Conservation (phyloP, 2,888 invertebrate species). For the Oxyteleia sp. region DNA sequence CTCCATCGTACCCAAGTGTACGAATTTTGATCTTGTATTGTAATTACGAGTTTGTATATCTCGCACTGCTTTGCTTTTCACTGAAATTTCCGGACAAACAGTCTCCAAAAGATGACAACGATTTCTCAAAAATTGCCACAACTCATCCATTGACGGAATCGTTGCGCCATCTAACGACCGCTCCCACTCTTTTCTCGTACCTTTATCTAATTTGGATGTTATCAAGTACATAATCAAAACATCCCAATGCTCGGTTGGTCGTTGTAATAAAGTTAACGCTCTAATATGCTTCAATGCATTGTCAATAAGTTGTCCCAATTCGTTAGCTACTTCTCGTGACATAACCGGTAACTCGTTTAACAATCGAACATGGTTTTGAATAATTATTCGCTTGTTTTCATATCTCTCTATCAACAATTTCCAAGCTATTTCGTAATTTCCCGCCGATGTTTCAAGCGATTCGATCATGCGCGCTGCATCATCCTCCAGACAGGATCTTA, state of each 20-base stretch:
- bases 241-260: slow-evolving; percentile 22
- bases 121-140: slow-evolving; percentile 11
- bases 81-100: slow-evolving; percentile 1
- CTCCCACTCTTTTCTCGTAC: slow-evolving; percentile 22
- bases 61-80: not conserved
- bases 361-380: slow-evolving; percentile 11
- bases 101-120: slow-evolving; percentile 1
- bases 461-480: slow-evolving; percentile 32
- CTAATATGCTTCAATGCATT: slow-evolving; percentile 14
- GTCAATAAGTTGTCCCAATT: slow-evolving; percentile 18
- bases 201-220: slow-evolving; percentile 22
- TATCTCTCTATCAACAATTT: slow-evolving; percentile 13
- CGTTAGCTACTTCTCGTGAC: slow-evolving; percentile 23
- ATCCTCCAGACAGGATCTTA: slow-evolving; percentile 18
- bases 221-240: slow-evolving; percentile 15
- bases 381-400: slow-evolving; percentile 23
- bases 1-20: no score
- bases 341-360: slow-evolving; percentile 36
- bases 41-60: no score
- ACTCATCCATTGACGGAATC: slow-evolving; percentile 1
- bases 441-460: slow-evolving; percentile 26
- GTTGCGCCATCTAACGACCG: not conserved
- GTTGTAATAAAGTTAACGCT: slow-evolving; percentile 6
- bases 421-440: slow-evolving; percentile 40
- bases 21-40: no score